Conservation (phyloP, 2,888 invertebrate genomes). For the Drosophila anomelani region DNA sequence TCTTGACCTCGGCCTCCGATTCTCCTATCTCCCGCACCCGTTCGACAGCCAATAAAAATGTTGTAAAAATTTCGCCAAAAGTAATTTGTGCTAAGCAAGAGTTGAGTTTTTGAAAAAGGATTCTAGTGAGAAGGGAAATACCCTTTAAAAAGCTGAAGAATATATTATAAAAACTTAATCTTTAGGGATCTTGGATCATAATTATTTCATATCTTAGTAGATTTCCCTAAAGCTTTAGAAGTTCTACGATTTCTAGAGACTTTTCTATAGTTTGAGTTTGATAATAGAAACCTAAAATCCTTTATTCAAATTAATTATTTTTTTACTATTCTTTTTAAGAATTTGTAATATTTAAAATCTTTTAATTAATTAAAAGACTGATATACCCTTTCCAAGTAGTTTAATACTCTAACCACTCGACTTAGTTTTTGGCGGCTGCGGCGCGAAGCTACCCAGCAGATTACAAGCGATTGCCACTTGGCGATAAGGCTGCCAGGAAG, state of each 20-base stretch:
- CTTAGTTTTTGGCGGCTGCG: slow-evolving; percentile 39
- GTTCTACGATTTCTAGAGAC: neutral
- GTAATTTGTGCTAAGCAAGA: slow-evolving; percentile 58
- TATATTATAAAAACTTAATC: neutral
- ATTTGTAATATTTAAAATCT: no score
- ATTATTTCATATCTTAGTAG: neutral
- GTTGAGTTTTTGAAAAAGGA: neutral
- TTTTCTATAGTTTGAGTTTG: neutral
- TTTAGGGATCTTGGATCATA: no score
- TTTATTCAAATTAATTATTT: no score
- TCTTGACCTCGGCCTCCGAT: slow-evolving; percentile 56
- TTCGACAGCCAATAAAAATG: slow-evolving; percentile 80
- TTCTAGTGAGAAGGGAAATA: neutral
- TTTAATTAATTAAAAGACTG: no score
- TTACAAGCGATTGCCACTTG: slow-evolving; percentile 71
- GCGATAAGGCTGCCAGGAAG: slow-evolving; percentile 55
- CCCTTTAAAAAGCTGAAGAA: neutral
- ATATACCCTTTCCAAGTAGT: slow-evolving; percentile 1
- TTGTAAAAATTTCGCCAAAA: slow-evolving; percentile 64
- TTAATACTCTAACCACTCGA: slow-evolving; percentile 5
- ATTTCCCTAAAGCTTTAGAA: neutral
- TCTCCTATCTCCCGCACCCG: slow-evolving; percentile 26
- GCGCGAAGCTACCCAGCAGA: slow-evolving; percentile 49
- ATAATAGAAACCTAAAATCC: no score
- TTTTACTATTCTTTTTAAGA: no score